A percentile compares a stretch with the other conserved stretches of the same genome.
Conservation (phyloP, 2,888 invertebrate genomes). For the Eupithecia tripunctaria region DNA sequence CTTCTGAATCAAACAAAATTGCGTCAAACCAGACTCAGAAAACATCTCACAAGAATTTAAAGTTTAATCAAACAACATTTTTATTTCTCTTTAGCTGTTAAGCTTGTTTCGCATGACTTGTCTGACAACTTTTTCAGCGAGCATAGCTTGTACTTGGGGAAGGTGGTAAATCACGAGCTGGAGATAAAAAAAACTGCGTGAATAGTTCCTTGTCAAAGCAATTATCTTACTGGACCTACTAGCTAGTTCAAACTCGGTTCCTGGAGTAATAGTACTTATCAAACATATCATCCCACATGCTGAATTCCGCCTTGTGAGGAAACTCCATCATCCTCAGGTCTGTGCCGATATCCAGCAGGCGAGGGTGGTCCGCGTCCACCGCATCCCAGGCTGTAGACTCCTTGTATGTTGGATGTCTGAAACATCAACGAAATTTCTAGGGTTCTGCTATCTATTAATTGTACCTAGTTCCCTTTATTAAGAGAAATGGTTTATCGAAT, state of each 20-base stretch:
- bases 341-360: constrained; percentile 63
- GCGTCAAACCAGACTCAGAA: no score
- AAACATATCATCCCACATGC: constrained; percentile 72
- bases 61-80: no score
- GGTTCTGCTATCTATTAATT: neutral
- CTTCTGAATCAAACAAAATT: no score
- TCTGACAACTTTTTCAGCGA: no score
- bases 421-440: neutral
- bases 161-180: neutral
- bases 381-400: constrained; percentile 58
- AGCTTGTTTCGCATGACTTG: no score
- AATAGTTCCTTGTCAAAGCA: neutral
- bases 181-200: neutral
- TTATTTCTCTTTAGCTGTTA: no score
- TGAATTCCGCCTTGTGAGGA: constrained; percentile 51
- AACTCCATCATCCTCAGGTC: constrained; percentile 63
- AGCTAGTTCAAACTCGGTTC: constrained; percentile 40
- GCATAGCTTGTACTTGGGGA: neutral
- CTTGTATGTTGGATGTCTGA: constrained; percentile 35
- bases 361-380: constrained; percentile 51
- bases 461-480: neutral
- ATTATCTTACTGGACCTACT: neutral
- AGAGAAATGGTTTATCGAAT: neutral
- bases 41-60: no score
- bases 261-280: constrained; percentile 68